These are phyloP conservation scores for Nyctereutes procyonoides DNA, from an alignment of 2,113 vertebrate genomes.

Conservation along the genomic window DNA sequence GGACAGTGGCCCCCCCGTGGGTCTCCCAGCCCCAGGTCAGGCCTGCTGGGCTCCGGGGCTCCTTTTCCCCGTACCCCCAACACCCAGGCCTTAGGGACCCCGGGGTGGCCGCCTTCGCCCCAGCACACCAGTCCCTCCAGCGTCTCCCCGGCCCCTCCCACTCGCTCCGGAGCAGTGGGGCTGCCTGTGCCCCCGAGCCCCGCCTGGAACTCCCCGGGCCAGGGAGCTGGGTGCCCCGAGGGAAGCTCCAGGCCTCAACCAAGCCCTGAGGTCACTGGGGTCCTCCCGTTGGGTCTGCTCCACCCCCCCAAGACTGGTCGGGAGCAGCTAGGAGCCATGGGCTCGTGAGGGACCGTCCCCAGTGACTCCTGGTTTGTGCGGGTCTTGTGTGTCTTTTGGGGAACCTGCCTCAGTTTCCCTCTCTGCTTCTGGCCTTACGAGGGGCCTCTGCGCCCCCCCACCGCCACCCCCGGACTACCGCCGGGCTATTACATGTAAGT, in stretches of 20 bases:
- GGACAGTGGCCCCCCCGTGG: accelerated
- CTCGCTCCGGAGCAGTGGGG: background rate
- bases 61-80: accelerated
- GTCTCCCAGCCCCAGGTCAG: background rate
- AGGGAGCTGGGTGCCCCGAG: background rate
- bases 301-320: background rate
- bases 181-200: background rate
- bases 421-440: conserved; percentile 66
- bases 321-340: background rate
- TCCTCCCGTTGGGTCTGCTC: background rate
- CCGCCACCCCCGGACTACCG: background rate
- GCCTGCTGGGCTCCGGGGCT: background rate
- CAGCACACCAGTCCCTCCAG: too few species aligned
- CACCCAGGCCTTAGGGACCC: background rate
- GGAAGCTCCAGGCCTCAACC: too few species aligned
- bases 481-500: background rate
- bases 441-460: conserved; percentile 52
- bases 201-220: background rate
- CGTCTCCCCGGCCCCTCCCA: background rate
- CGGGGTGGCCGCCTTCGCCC: background rate
- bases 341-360: background rate
- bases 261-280: background rate
- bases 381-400: conserved; percentile 73
- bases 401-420: conserved; percentile 75
- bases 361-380: background rate